Percentiles rank a stretch among this genome's conserved stretches.
phyloP scores from a whole-genome alignment of 2,113 vertebrate species.

The Saguinus imperator region DNA sequence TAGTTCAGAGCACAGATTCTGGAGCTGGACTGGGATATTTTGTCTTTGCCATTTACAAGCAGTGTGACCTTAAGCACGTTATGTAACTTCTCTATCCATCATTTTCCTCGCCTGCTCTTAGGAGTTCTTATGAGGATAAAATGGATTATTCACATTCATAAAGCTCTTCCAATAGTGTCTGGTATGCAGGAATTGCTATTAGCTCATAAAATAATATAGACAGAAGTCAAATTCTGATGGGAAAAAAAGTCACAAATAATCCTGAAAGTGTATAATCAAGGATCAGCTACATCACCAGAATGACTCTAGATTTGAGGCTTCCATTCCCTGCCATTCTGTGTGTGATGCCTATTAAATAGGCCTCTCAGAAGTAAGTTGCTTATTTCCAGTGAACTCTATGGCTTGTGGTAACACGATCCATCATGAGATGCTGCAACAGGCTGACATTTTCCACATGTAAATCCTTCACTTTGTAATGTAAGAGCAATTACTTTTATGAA shows the following conservation, averaged over 20 bases:
- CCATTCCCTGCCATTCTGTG: conserved; percentile 31
- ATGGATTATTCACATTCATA: not conserved
- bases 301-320: conserved; percentile 45
- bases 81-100: not conserved
- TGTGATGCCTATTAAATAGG: conserved; percentile 65
- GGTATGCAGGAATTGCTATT: conserved; percentile 28
- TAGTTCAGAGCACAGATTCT: not conserved
- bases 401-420: conserved; percentile 75
- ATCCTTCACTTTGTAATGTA: conserved; percentile 85
- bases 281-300: conserved; percentile 58
- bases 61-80: not conserved
- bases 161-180: conserved; percentile 16
- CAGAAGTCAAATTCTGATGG: conserved; percentile 47
- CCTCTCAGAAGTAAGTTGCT: conserved; percentile 49
- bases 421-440: conserved; percentile 81
- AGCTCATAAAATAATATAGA: conserved; percentile 37
- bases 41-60: not conserved
- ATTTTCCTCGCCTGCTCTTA: conserved; percentile 39
- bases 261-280: conserved; percentile 60
- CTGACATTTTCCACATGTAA: conserved; percentile 83
- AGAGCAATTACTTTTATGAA: conserved; percentile 85
- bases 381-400: conserved; percentile 73
- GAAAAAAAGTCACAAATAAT: conserved; percentile 50
- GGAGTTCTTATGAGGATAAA: conserved; percentile 27
- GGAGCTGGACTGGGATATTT: not conserved